phyloP scores from a whole-genome alignment of 2,888 invertebrate species.

The Baronia brevicornis region DNA sequence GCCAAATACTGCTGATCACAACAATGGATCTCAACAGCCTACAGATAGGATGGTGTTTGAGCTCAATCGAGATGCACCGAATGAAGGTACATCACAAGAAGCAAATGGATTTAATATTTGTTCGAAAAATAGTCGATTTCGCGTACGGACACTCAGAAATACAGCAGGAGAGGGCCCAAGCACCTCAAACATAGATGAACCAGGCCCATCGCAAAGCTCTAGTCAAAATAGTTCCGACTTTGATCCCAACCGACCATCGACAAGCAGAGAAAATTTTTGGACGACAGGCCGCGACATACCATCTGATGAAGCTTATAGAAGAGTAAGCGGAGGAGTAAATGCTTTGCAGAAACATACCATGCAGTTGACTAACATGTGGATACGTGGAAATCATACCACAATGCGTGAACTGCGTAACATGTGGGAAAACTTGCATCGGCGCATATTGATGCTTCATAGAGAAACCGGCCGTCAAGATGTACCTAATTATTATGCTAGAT shows the following conservation, averaged over 20 bases:
- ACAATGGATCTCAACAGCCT: slow-evolving; percentile 21
- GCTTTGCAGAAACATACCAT: slow-evolving; percentile 55
- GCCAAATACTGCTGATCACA: slow-evolving; percentile 14
- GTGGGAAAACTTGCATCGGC: slow-evolving; percentile 78
- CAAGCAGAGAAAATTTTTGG: slow-evolving; percentile 51
- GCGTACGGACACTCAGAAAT: slow-evolving; percentile 46
- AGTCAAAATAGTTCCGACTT: slow-evolving; percentile 22
- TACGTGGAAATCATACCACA: slow-evolving; percentile 52
- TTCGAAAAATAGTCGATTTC: slow-evolving; percentile 44
- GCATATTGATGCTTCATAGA: slow-evolving; percentile 72
- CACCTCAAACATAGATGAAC: slow-evolving; percentile 21
- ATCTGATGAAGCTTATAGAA: slow-evolving; percentile 54
- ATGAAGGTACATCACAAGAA: slow-evolving; percentile 25
- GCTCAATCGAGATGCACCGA: slow-evolving; percentile 31
- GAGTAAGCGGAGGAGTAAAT: slow-evolving; percentile 51
- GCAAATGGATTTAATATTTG: slow-evolving; percentile 37
- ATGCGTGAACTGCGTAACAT: slow-evolving; percentile 77
- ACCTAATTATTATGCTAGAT: slow-evolving; percentile 55
- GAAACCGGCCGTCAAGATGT: slow-evolving; percentile 56
- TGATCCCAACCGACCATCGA: slow-evolving; percentile 42
- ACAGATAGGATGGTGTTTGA: slow-evolving; percentile 50
- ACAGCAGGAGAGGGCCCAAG: slow-evolving; percentile 24
- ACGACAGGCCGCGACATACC: slow-evolving; percentile 37
- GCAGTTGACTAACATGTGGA: slow-evolving; percentile 54
- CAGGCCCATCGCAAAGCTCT: slow-evolving; percentile 20